phyloP scores from a whole-genome alignment of 2,113 vertebrate species.

The Arizona elegans region DNA sequence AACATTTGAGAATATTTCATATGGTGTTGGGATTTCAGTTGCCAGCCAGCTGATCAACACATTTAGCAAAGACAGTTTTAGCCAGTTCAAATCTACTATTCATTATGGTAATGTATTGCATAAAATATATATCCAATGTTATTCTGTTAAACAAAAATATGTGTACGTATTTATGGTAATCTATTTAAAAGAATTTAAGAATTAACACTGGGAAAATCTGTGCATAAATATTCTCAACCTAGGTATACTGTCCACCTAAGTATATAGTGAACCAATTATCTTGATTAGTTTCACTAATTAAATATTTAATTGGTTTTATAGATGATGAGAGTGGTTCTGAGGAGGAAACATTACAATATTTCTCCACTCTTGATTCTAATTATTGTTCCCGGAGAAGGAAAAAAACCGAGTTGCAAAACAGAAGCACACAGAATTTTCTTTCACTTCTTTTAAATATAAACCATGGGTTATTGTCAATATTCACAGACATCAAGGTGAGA shows the following conservation, averaged over 20 bases:
- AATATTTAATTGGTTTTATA: conserved; percentile 55
- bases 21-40: conserved; percentile 91
- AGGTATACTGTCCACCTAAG: neutral
- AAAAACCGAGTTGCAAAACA: conserved; percentile 83
- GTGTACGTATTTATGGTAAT: neutral
- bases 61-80: conserved; percentile 92
- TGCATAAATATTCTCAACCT: neutral
- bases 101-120: conserved; percentile 81
- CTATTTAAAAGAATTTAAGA: conserved; percentile 9
- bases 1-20: conserved; percentile 93
- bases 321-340: conserved; percentile 97
- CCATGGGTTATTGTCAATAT: conserved; percentile 85
- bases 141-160: neutral
- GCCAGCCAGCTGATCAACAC: conserved; percentile 96
- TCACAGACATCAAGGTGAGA: conserved; percentile 86
- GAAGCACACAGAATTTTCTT: conserved; percentile 88
- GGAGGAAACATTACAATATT: conserved; percentile 87
- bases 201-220: conserved; percentile 5
- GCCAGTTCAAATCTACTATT: conserved; percentile 84
- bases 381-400: conserved; percentile 86
- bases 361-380: conserved; percentile 80
- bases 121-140: conserved; percentile 37
- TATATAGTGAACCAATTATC: neutral
- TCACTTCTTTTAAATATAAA: conserved; percentile 86
- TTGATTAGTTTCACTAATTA: neutral